Percentiles rank a stretch among this genome's conserved stretches.
Evolutionary conservation across 2,888 invertebrate species (phyloP).

Genomic region (Rotaria sp.): DNA sequence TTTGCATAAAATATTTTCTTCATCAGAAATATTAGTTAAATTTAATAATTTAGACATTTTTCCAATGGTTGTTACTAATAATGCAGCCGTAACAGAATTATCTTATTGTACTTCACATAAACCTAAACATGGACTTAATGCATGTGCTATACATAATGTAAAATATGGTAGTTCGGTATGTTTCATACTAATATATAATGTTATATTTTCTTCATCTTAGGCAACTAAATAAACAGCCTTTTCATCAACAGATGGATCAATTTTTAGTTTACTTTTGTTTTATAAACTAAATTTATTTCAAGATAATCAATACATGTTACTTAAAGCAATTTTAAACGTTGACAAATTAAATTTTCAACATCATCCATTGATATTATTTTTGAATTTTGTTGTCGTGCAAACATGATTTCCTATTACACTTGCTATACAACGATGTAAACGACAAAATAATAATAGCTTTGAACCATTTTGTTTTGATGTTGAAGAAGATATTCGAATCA

Average conservation of each 20-base stretch:
- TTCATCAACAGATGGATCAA: conserved; percentile 41
- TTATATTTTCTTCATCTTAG: conserved; percentile 34
- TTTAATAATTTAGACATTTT: conserved; percentile 38
- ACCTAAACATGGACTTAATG: conserved; percentile 33
- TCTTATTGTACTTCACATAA: conserved; percentile 34
- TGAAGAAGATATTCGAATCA: background rate
- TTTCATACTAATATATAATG: conserved; percentile 37
- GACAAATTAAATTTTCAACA: conserved; percentile 39
- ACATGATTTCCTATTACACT: conserved; percentile 38
- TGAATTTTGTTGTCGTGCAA: conserved; percentile 33
- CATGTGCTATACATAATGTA: conserved; percentile 36
- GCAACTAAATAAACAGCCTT: conserved; percentile 38
- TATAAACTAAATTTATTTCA: conserved; percentile 36
- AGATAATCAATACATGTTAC: conserved; percentile 40
- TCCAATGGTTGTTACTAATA: conserved; percentile 33
- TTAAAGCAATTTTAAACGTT: conserved; percentile 34
- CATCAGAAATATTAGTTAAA: conserved; percentile 35
- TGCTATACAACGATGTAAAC: conserved; percentile 39
- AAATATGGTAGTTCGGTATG: conserved; percentile 41
- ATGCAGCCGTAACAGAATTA: conserved; percentile 33
- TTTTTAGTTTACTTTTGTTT: conserved; percentile 35
- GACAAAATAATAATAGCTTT: conserved; percentile 33
- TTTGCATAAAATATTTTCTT: conserved; percentile 40
- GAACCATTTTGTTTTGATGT: background rate
- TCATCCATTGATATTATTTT: conserved; percentile 38